These are phyloP conservation scores for Pomatorhinus ruficollis DNA, from an alignment of 2,113 vertebrate genomes.

Conservation along the genomic window DNA sequence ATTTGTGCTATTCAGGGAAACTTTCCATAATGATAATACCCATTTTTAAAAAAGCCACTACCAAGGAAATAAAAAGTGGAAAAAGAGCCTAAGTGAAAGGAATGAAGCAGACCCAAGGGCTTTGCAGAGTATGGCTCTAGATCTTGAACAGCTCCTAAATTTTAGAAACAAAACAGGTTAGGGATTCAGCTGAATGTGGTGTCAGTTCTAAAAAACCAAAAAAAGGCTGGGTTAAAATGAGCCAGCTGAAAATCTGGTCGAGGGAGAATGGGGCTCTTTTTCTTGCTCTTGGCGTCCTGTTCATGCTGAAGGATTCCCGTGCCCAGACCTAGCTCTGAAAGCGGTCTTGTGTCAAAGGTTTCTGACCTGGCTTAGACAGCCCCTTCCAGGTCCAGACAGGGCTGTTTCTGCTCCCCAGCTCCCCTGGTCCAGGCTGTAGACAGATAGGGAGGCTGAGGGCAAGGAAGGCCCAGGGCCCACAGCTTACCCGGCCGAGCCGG, in stretches of 20 bases:
- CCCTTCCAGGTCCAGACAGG: neutral
- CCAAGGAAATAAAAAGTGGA: neutral
- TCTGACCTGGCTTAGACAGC: neutral
- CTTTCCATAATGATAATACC: neutral
- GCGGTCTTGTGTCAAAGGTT: neutral
- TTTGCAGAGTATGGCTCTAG: neutral
- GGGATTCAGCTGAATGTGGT: neutral
- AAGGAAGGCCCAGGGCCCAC: neutral
- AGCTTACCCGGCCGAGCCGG: rapidly evolving
- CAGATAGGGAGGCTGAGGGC: neutral
- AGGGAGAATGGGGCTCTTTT: neutral
- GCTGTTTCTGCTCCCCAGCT: neutral
- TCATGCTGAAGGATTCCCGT: neutral
- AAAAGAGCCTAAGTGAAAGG: neutral
- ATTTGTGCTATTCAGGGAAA: neutral
- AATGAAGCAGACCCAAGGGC: neutral
- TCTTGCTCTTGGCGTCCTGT: neutral
- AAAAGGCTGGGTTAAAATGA: neutral
- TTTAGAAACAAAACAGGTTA: neutral
- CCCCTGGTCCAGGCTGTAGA: neutral
- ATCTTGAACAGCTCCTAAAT: neutral
- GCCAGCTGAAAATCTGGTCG: neutral
- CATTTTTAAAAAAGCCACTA: neutral
- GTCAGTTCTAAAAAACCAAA: neutral
- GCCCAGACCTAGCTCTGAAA: neutral